These are phyloP conservation scores for Opisthocomus hoazin DNA, from an alignment of 2,113 vertebrate species.

Conservation along the genomic window DNA sequence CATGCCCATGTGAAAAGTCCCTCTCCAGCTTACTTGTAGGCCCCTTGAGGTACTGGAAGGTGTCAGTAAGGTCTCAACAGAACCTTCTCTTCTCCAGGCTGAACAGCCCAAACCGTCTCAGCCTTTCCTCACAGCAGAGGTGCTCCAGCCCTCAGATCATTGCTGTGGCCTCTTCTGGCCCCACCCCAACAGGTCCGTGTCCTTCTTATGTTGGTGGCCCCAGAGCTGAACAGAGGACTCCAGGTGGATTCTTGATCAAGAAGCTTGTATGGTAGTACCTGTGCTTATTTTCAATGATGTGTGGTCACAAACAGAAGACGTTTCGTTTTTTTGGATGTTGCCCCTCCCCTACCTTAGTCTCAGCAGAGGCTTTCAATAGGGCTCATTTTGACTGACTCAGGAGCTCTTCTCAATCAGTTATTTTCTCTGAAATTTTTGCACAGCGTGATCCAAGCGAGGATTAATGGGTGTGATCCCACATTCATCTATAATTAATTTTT, in stretches of 20 bases:
- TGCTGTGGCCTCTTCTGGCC: too few relatives aligned
- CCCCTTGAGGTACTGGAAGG: too few relatives aligned
- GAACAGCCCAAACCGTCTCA: too few relatives aligned
- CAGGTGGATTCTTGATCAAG: not conserved
- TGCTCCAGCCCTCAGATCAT: too few relatives aligned
- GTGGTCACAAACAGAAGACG: not conserved
- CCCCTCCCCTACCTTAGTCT: not conserved
- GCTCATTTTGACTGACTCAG: not conserved
- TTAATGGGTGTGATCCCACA: not conserved
- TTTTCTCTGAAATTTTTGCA: not conserved
- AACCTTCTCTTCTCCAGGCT: too few relatives aligned
- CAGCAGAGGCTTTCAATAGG: not conserved
- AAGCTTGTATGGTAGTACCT: not conserved
- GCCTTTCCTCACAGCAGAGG: too few relatives aligned
- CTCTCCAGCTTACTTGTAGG: too few relatives aligned
- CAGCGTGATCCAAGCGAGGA: not conserved
- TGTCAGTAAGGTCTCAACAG: too few relatives aligned
- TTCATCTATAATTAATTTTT: constrained; percentile 25
- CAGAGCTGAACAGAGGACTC: too few relatives aligned
- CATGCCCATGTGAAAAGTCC: too few relatives aligned
- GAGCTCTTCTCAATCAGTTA: not conserved
- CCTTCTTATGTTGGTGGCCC: too few relatives aligned
- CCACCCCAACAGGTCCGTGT: too few relatives aligned
- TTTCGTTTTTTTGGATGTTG: not conserved
- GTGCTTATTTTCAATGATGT: not conserved